A percentile compares a stretch with the other conserved stretches of the same genome.
These are phyloP conservation scores for Hoplodrina blanda DNA, from an alignment of 2,888 invertebrate species.

Conservation along the genomic window DNA sequence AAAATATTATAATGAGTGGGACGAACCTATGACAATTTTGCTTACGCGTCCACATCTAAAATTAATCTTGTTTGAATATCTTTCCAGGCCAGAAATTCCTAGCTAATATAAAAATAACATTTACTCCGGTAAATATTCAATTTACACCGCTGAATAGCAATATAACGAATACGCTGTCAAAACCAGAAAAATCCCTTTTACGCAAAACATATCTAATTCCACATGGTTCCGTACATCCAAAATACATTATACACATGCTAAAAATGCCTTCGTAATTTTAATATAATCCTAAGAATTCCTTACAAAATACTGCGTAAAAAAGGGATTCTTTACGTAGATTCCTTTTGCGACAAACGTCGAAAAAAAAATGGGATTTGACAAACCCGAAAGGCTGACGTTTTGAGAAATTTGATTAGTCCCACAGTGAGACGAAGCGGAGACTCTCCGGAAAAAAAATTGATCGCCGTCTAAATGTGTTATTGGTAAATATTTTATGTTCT, in stretches of 20 bases:
- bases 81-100: background rate
- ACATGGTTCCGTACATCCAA: conserved; percentile 25
- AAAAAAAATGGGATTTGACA: conserved; percentile 44
- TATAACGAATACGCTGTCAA: conserved; percentile 35
- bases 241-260: conserved; percentile 29
- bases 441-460: conserved; percentile 33
- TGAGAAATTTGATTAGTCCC: conserved; percentile 63
- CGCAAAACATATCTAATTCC: conserved; percentile 31
- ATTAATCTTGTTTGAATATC: conserved; percentile 1
- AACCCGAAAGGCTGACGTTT: conserved; percentile 28
- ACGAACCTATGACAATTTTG: background rate
- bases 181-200: conserved; percentile 35
- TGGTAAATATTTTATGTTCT: conserved; percentile 55
- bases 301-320: conserved; percentile 25
- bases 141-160: conserved; percentile 20
- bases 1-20: background rate
- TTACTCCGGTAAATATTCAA: conserved; percentile 15
- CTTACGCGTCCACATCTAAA: conserved; percentile 5
- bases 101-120: background rate
- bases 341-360: conserved; percentile 31
- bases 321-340: conserved; percentile 29
- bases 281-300: conserved; percentile 31
- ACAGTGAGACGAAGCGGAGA: conserved; percentile 35
- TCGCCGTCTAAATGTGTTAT: conserved; percentile 47
- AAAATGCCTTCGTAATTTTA: conserved; percentile 36